Conservation (phyloP, 1,140 invertebrate species). For the Formica selysi region DNA sequence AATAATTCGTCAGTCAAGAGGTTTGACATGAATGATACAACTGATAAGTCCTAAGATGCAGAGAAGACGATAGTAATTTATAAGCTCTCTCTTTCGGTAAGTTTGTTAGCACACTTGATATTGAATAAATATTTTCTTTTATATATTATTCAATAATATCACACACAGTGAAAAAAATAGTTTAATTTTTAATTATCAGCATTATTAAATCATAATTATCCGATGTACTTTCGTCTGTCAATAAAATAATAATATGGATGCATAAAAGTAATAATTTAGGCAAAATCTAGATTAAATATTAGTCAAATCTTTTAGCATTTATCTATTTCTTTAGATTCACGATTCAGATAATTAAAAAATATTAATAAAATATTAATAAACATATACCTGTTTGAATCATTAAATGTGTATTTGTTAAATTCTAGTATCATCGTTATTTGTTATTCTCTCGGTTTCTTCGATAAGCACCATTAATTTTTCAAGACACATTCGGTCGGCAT, state of each 20-base stretch:
- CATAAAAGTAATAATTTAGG: neutral
- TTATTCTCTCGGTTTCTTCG: neutral
- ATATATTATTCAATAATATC: neutral
- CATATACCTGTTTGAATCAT: neutral
- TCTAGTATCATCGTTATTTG: constrained; percentile 10
- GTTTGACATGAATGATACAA: constrained; percentile 18
- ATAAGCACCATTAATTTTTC: constrained; percentile 35
- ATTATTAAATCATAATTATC: neutral
- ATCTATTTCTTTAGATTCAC: neutral
- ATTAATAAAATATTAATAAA: neutral
- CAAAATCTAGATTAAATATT: neutral
- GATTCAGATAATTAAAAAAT: neutral
- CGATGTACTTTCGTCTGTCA: neutral
- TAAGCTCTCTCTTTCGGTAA: too few species aligned
- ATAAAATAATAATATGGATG: neutral
- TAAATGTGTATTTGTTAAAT: neutral
- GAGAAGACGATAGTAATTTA: neutral
- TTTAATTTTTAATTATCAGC: neutral
- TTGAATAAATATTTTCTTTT: constrained; percentile 4
- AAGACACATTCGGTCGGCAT: neutral
- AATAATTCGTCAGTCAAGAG: constrained; percentile 9
- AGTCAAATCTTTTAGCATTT: neutral
- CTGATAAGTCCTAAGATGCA: neutral
- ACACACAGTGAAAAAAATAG: neutral
- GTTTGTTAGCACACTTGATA: neutral